Evolutionary conservation across 2,797 vertebrate genomes (phyloP).

Genomic region (Dallia pectoralis): DNA sequence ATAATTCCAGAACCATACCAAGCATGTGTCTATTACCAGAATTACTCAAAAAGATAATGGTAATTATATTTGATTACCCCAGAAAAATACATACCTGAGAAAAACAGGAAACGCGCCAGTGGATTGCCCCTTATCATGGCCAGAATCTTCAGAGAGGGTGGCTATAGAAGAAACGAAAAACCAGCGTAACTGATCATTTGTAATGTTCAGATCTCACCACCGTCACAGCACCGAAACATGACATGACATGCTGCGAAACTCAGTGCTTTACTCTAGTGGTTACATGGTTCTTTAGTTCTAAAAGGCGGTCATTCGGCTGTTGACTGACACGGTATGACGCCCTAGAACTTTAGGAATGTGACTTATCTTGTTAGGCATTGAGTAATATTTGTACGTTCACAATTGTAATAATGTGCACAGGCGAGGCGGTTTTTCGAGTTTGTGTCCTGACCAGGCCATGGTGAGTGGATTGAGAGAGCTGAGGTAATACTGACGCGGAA

Average conservation of each 20-base stretch:
- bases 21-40: not conserved
- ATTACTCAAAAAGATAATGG: not conserved
- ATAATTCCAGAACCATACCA: not conserved
- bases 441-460: not conserved
- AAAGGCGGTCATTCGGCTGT: not conserved
- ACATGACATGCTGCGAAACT: not conserved
- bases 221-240: too few relatives aligned
- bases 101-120: slow-evolving; percentile 42
- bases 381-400: not conserved
- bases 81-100: slow-evolving; percentile 55
- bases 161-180: not conserved
- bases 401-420: not conserved
- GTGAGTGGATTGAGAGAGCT: not conserved
- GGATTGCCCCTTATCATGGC: slow-evolving; percentile 24
- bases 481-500: not conserved
- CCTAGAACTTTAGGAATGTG: slow-evolving; percentile 48
- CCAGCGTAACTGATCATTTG: not conserved
- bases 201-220: not conserved
- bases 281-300: not conserved
- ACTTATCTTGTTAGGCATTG: slow-evolving; percentile 35
- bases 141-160: slow-evolving; percentile 22
- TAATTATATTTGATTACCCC: not conserved
- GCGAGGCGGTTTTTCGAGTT: slow-evolving; percentile 56
- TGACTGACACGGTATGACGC: slow-evolving; percentile 15
- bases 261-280: not conserved